Evolutionary conservation across 2,797 vertebrate genomes (phyloP).

Genomic region (Gadopsis marmoratus): DNA sequence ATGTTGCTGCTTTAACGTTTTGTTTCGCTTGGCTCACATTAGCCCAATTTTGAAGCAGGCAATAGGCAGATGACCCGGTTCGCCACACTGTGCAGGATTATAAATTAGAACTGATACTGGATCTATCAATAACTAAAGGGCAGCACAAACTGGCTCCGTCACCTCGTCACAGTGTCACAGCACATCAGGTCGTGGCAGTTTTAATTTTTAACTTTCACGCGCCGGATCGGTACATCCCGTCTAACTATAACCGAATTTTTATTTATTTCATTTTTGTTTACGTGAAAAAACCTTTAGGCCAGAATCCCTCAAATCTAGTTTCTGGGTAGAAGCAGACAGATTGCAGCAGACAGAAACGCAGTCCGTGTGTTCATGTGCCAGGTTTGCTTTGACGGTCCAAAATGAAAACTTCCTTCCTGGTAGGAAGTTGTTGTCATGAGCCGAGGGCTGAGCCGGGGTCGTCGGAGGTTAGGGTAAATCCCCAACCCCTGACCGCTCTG

Average conservation of each 20-base stretch:
- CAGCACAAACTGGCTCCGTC: no score
- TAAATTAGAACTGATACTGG: background rate
- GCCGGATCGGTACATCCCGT: no score
- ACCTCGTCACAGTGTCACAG: no score
- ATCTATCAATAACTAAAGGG: no score
- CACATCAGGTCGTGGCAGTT: no score
- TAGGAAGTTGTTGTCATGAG: constrained; percentile 4
- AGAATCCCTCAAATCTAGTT: constrained; percentile 26
- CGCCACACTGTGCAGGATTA: background rate
- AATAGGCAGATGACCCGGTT: background rate
- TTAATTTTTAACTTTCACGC: no score
- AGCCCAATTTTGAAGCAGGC: background rate
- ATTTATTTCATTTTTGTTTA: no score
- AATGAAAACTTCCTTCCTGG: constrained; percentile 52
- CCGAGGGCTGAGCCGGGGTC: constrained; percentile 16
- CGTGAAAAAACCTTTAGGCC: no score
- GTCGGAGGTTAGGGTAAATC: constrained; percentile 23
- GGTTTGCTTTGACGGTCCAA: constrained; percentile 40
- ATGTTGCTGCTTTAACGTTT: background rate
- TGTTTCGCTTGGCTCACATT: background rate
- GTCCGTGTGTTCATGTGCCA: constrained; percentile 17
- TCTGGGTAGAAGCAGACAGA: constrained; percentile 67
- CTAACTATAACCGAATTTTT: no score
- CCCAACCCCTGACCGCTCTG: background rate
- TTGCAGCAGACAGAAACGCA: constrained; percentile 4